phyloP scores from a whole-genome alignment of 1,140 invertebrate genomes.

The Eurosta solidaginis region DNA sequence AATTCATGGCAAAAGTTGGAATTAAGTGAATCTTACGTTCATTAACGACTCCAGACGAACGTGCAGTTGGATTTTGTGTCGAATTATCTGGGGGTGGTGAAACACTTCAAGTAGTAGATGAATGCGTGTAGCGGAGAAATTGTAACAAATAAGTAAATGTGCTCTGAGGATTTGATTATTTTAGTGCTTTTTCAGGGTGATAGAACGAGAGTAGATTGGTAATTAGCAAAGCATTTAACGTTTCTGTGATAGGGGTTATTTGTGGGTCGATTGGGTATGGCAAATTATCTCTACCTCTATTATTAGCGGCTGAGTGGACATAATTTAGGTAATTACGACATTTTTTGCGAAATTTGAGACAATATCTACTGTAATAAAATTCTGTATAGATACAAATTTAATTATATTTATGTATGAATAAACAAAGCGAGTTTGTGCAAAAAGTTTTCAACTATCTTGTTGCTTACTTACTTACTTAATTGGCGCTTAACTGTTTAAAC shows the following conservation, averaged over 20 bases:
- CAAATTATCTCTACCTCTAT: background rate
- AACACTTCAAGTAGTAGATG: no score
- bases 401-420: no score
- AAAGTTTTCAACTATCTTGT: no score
- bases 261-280: slow-evolving; percentile 38
- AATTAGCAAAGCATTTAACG: slow-evolving; percentile 52
- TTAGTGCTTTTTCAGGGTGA: slow-evolving; percentile 36
- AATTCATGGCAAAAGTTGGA: slow-evolving; percentile 60
- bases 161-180: slow-evolving; percentile 16
- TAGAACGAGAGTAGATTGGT: slow-evolving; percentile 46
- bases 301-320: background rate
- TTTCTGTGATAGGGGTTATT: slow-evolving; percentile 55
- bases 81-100: slow-evolving; percentile 30
- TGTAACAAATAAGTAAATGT: slow-evolving; percentile 37
- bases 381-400: no score
- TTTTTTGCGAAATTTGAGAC: background rate
- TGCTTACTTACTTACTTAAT: no score
- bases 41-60: slow-evolving; percentile 52
- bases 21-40: slow-evolving; percentile 60
- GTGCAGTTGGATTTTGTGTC: slow-evolving; percentile 38
- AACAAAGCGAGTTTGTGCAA: no score
- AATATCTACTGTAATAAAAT: background rate
- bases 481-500: no score
- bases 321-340: background rate
- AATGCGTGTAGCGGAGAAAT: no score